Evolutionary conservation across 2,113 vertebrate species (phyloP).

Genomic region (Lagopus muta): DNA sequence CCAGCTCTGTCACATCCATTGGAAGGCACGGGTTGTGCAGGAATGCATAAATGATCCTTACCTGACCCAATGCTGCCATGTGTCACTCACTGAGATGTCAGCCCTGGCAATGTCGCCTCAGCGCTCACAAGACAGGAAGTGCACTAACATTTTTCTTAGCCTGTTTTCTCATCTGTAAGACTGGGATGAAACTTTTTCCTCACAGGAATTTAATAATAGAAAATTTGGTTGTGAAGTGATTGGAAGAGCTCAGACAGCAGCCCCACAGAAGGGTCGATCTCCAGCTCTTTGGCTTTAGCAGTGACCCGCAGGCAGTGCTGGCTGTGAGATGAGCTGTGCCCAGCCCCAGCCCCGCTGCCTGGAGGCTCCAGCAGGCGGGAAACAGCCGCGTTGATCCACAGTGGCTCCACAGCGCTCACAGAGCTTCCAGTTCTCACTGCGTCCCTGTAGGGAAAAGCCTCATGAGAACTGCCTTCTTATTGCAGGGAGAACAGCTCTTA

Average conservation of each 20-base stretch:
- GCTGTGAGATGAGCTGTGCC: not conserved
- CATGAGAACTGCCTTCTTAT: not conserved
- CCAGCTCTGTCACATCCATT: not conserved
- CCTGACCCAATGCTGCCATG: not conserved
- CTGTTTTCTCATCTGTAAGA: not conserved
- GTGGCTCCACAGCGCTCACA: not conserved
- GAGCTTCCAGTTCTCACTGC: not conserved
- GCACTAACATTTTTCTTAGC: not conserved
- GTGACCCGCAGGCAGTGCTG: not conserved
- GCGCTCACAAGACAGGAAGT: not conserved
- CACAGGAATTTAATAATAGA: not conserved
- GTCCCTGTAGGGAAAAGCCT: slow-evolving; percentile 2
- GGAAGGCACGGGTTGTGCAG: not conserved
- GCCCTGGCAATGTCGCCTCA: not conserved
- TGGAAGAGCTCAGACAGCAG: not conserved
- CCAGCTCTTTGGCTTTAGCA: not conserved
- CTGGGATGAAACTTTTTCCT: not conserved
- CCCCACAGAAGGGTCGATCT: not conserved
- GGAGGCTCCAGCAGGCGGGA: not conserved
- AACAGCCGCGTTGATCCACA: not conserved
- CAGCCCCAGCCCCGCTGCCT: rapidly evolving
- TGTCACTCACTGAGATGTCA: not conserved
- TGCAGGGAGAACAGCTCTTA: too few species aligned
- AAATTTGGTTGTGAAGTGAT: not conserved
- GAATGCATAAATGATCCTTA: not conserved